Base-by-base conservation (phyloP, 2,888 invertebrate species). In the Drosophila tripunctata region DNA sequence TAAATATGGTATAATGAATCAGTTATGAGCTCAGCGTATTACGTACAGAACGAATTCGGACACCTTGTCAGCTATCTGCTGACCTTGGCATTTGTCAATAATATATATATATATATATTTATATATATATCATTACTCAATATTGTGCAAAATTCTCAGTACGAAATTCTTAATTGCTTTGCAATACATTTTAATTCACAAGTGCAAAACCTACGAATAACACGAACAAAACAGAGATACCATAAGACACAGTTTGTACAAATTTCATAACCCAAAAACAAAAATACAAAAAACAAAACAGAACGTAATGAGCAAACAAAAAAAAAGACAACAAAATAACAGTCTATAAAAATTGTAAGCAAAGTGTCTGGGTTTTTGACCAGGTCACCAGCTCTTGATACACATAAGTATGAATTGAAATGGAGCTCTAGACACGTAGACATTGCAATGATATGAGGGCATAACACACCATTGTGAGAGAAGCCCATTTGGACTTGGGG, bases 371-470 rank as follows among this genome's bases (percentile, higher is more conserved):
- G 22, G 8, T 21, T 8, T 41, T 41, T 64, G 41, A 50, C 33
- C 17, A 41, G 8, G 27, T 36, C 14, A 27, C 12, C 12, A 12
- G 44, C n/a, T n/a, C n/a, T 27, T 52, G 45, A 58, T 50, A 54
- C 27, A 56, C 27, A 35, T 55, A 63, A 41, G n/a, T n/a, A 4
- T 10, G 14, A 15, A 14, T 2, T 19, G 3, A 75, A 75, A 70
- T 22, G 14, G 6, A 22, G 57, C 61, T 57, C 15, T 21, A 19
- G 55, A 65, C 73, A 73, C 73, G 73, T 73, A 75, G 70, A 48
- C 70, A 75, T 75, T 55, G 50, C 70, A 27, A 47, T 48, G 57
- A 62, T 55, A 75, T 75, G 64, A 64, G 45, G n/a, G 33, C 63
- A 68, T 51, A 36, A 14, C 36, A 31, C 14, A 30, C 14, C 22